Percentiles rank a stretch among this genome's conserved stretches.
These are phyloP conservation scores for Epistrophe eligans DNA, from an alignment of 2,888 invertebrate species.

Conservation along the genomic window DNA sequence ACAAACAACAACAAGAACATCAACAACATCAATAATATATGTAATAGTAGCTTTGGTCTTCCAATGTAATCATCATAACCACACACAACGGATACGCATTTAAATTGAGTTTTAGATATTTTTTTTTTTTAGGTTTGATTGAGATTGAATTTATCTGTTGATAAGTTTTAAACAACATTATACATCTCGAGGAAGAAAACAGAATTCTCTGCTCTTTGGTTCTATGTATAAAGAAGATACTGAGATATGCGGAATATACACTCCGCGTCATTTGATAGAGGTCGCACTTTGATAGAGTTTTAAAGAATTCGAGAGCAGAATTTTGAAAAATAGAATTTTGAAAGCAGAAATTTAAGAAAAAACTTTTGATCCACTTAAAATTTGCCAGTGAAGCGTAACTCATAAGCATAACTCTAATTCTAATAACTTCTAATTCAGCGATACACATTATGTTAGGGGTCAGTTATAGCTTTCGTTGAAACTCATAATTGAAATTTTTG, in stretches of 20 bases:
- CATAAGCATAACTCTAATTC: too few relatives aligned
- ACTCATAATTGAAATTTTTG: too few relatives aligned
- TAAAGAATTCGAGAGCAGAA: too few relatives aligned
- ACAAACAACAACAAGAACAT: neutral
- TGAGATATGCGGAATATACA: neutral
- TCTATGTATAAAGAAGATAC: neutral
- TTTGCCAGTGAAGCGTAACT: too few relatives aligned
- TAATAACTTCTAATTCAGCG: too few relatives aligned
- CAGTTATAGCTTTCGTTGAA: too few relatives aligned
- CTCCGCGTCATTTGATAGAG: neutral
- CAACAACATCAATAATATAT: neutral
- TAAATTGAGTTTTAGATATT: slow-evolving; percentile 17
- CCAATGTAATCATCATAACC: slow-evolving; percentile 14
- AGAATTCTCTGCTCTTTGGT: neutral
- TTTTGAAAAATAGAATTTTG: too few relatives aligned
- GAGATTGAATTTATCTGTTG: slow-evolving; percentile 3
- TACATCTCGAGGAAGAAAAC: neutral
- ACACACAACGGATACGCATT: slow-evolving; percentile 24
- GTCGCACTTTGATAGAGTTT: neutral
- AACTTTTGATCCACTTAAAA: too few relatives aligned
- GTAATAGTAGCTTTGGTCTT: neutral
- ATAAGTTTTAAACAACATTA: neutral
- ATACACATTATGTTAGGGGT: too few relatives aligned
- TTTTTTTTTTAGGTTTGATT: neutral
- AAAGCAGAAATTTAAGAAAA: too few relatives aligned